Evolutionary conservation across 2,113 vertebrate species (phyloP), one percentile per base, ranked within the genome.

Genomic region (Neotoma lepida): DNA sequence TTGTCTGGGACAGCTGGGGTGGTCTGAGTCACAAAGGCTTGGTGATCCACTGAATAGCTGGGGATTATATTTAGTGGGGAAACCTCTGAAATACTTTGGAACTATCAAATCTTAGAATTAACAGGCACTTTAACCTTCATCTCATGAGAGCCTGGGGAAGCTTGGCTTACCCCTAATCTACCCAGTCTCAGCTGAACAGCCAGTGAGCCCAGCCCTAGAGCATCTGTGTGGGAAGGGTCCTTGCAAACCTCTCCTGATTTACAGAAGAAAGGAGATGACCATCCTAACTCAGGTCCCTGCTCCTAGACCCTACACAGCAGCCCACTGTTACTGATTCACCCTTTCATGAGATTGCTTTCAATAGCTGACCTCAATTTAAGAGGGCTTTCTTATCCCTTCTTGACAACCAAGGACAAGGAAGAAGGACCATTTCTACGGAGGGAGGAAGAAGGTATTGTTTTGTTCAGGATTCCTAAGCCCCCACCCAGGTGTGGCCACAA

Each of bases 141-240:
- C 76, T 93, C 26, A 18, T 54, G 54, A 78, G 71, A 64, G 41
- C 28, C 76, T 18, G 1, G 71, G 49, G 70, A 70, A 68, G 71
- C 49, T 56, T 63, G 4, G 13, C 26, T 49, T 39, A 44, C 46
- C 44, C 0, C 0, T 1, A 39, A 10, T 64, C 22, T 13, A 35
- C 46, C 18, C 0, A 18, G 82, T 44, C 58, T 71, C 77, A 30
- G 85, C 61, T 4, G 30, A 35, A 33, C 0, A 51, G 68, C 26
- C 14, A 26, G 17, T 89, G 81, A 44, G 56, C 39, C 86, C 66
- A 4, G 81, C 70, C 46, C 33, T 28, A 39, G 80, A 64, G 22
- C 5, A 12, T 49, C 66, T 33, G 64, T 26, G n/a, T 24, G 26
- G 78, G 22, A 73, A 91, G 46, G 41, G 51, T 35, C 64, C 76